phyloP scores from a whole-genome alignment of 2,797 vertebrate species.

The Pseudochirops corinnae region DNA sequence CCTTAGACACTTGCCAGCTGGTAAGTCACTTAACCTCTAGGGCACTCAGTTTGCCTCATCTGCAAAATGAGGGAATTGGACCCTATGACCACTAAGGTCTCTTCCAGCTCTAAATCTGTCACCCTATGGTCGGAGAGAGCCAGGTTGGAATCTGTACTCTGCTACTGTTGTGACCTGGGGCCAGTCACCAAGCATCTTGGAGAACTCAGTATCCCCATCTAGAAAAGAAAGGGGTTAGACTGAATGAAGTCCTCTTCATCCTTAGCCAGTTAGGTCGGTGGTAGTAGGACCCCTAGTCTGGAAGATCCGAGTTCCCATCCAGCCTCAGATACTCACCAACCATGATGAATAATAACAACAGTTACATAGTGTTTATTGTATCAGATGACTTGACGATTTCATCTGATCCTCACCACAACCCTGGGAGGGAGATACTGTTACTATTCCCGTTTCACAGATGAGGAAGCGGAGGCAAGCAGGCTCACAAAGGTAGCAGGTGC shows the following conservation, averaged over 20 bases:
- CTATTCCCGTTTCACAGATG: background rate
- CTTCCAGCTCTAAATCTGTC: background rate
- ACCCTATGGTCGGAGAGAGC: background rate
- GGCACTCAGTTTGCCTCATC: background rate
- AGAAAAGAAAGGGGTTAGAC: too few relatives aligned
- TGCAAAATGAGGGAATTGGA: background rate
- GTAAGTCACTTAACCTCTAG: background rate
- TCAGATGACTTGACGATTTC: background rate
- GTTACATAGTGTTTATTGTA: background rate
- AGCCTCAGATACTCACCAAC: background rate
- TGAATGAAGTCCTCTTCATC: too few relatives aligned
- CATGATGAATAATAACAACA: too few relatives aligned
- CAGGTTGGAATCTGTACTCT: background rate
- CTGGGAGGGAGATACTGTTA: background rate
- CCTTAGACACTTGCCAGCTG: background rate
- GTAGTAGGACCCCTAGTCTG: background rate
- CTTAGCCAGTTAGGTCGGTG: background rate
- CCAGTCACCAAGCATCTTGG: background rate
- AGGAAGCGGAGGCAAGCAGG: background rate
- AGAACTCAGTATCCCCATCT: too few relatives aligned
- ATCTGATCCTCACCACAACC: background rate
- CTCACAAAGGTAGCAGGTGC: background rate
- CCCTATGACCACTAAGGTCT: background rate
- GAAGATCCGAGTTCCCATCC: background rate
- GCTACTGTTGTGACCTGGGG: background rate